phyloP scores from a whole-genome alignment of 2,113 vertebrate species.

The Holacanthus passer region DNA sequence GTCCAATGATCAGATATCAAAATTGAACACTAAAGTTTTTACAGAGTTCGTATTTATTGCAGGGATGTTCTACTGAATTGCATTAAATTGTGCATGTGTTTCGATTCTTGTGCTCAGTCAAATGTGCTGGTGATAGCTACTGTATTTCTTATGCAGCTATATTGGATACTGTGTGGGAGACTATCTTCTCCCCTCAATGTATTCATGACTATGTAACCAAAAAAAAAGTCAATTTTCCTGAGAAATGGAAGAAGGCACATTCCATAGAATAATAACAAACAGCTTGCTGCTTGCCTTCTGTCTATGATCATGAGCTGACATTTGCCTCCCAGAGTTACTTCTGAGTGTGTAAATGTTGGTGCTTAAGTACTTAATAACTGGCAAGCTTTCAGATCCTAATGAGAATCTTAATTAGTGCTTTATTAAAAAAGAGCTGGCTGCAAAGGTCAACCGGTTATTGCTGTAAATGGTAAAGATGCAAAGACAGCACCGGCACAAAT shows the following conservation, averaged over 20 bases:
- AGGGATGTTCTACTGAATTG: slow-evolving; percentile 18
- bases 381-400: slow-evolving; percentile 54
- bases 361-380: slow-evolving; percentile 49
- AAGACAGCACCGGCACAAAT: slow-evolving; percentile 10
- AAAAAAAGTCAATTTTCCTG: slow-evolving; percentile 44
- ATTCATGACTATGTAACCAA: slow-evolving; percentile 52
- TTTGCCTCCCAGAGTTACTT: slow-evolving; percentile 44
- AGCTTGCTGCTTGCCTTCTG: slow-evolving; percentile 32
- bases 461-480: slow-evolving; percentile 43
- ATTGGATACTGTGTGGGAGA: slow-evolving; percentile 35
- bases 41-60: slow-evolving; percentile 6
- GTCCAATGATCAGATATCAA: slow-evolving; percentile 17
- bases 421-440: slow-evolving; percentile 30
- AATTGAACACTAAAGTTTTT: slow-evolving; percentile 15
- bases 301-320: slow-evolving; percentile 34
- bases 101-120: not conserved
- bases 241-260: slow-evolving; percentile 32
- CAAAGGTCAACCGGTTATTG: slow-evolving; percentile 57
- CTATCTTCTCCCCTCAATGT: slow-evolving; percentile 22
- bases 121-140: slow-evolving; percentile 21
- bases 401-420: slow-evolving; percentile 52
- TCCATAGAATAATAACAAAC: slow-evolving; percentile 32
- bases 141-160: slow-evolving; percentile 48
- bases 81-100: slow-evolving; percentile 30
- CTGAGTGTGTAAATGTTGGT: slow-evolving; percentile 54